Evolutionary conservation across 2,888 invertebrate genomes (phyloP), one percentile per base, ranked within the genome.

Genomic region (Ctenicera cuprea): DNA sequence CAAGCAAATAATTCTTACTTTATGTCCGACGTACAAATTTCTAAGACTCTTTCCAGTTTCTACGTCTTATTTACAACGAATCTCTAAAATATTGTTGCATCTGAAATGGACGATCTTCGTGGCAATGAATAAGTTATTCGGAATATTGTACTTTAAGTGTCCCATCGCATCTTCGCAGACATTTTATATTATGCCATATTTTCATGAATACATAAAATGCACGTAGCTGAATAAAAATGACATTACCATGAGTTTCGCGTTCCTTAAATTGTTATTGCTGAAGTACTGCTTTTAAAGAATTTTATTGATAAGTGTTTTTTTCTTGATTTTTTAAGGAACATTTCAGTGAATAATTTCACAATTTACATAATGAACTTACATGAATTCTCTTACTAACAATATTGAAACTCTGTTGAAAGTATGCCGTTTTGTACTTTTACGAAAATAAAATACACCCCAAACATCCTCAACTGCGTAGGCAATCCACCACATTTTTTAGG

Each of bases 131-230:
- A 59, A 59, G 59, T 59, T 59, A 59, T 59, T 30, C 18, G 14
- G 59, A 59, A 59, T 33, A 59, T 59, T 59, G 59, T 38, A 59
- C 59, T 59, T 59, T 59, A 54, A 59, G 38, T 59, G 59, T 59
- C 59, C 20, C 30, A 20, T 59, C 59, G n/a, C 16, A 41, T 59
- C 18, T 57, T 57, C 57, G 16, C 57, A 38, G 59, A 38, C 59
- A 59, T 59, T 59, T 59, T 41, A 59, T 59, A 59, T 59, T 33
- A 59, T 59, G 59, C 59, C 41, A 59, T 59, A 59, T 38, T 59
- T 59, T 18, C 20, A 59, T 59, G 59, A 18, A 41, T 38, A 41
- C 59, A 37, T 59, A 37, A 59, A 59, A 33, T 33, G 59, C 38
- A 38, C 38, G 20, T 37, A 18, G 38, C 20, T 1, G 59, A 59